Evolutionary conservation across 23 tunicate species (phyloP).

Genomic region (Phallusia fumigata): DNA sequence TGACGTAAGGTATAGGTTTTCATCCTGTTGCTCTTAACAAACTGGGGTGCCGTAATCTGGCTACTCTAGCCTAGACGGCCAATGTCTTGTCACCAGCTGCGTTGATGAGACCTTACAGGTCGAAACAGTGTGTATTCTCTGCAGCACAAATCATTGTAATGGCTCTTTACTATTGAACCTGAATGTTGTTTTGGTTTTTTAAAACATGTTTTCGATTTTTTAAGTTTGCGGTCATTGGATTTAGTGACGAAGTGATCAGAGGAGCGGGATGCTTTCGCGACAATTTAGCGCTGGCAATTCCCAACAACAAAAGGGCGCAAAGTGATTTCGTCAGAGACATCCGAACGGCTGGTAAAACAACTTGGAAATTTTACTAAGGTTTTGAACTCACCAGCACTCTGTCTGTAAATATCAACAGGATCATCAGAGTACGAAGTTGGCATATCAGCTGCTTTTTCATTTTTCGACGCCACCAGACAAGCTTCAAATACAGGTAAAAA

Average conservation of each 20-base stretch:
- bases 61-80: too few species aligned
- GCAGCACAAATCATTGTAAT: too few species aligned
- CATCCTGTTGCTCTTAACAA: too few species aligned
- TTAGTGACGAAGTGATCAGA: background rate
- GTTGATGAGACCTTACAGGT: too few species aligned
- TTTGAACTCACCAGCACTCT: background rate
- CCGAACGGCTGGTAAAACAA: background rate
- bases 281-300: background rate
- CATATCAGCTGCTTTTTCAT: background rate
- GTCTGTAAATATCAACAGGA: background rate
- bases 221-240: constrained; percentile 1
- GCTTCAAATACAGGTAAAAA: background rate
- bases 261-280: background rate
- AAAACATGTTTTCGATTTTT: background rate
- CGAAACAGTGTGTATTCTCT: too few species aligned
- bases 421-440: background rate
- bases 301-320: background rate
- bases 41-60: too few species aligned
- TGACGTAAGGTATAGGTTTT: too few species aligned
- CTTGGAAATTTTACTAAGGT: too few species aligned
- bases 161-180: too few species aligned
- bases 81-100: too few species aligned
- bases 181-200: too few species aligned
- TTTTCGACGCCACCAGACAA: background rate
- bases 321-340: background rate